Evolutionary conservation across 1,140 invertebrate species (phyloP).

Genomic region (Atta cephalotes): DNA sequence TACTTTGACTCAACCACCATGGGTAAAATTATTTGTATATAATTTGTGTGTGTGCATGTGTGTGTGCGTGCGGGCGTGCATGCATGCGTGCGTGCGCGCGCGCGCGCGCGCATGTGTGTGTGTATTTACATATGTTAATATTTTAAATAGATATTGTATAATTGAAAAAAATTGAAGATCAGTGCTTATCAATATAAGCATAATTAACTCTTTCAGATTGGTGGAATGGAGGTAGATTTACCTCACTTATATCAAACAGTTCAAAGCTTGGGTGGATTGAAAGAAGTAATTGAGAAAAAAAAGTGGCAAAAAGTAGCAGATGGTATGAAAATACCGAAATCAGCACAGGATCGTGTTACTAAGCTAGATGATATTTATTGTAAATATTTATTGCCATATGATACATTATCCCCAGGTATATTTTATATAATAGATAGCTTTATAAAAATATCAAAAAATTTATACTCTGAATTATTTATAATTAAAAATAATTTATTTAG

Average conservation of each 20-base stretch:
- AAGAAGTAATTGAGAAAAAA: constrained; percentile 96
- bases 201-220: constrained; percentile 88
- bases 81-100: too few species aligned
- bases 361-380: constrained; percentile 97
- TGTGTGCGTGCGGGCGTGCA: too few species aligned
- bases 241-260: constrained; percentile 95
- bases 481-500: constrained; percentile 82
- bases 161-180: not conserved
- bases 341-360: constrained; percentile 93
- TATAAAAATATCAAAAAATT: constrained; percentile 34
- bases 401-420: constrained; percentile 92
- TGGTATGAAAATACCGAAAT: constrained; percentile 94
- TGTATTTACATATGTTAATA: too few species aligned
- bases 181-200: not conserved
- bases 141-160: constrained; percentile 36
- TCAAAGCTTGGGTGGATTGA: constrained; percentile 94
- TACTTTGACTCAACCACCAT: constrained; percentile 91
- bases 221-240: constrained; percentile 96
- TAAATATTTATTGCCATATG: constrained; percentile 97
- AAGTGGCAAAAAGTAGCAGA: constrained; percentile 96
- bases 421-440: constrained; percentile 24
- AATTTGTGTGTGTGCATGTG: too few species aligned
- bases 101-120: too few species aligned
- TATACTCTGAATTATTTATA: not conserved
- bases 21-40: constrained; percentile 85